Percentiles rank a stretch among this genome's conserved stretches.
phyloP scores from a whole-genome alignment of 2,113 vertebrate genomes.

The Herpailurus yagouaroundi region DNA sequence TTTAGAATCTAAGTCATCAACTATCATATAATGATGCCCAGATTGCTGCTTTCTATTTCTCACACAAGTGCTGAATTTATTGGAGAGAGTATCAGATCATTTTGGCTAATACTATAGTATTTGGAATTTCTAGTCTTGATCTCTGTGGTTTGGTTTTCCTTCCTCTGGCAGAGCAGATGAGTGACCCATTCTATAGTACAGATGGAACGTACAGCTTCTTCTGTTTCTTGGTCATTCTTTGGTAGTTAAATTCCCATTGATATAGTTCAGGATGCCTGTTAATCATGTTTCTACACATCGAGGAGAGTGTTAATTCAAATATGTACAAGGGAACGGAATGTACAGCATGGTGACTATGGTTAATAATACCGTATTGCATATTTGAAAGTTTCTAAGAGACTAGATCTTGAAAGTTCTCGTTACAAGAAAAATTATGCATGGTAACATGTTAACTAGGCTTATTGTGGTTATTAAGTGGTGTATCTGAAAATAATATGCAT shows the following conservation, averaged over 20 bases:
- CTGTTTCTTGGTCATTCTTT: constrained; percentile 11
- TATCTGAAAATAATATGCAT: background rate
- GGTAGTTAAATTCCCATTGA: constrained; percentile 7
- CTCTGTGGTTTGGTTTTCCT: constrained; percentile 27
- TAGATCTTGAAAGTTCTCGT: background rate
- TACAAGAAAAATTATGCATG: background rate
- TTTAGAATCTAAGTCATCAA: background rate
- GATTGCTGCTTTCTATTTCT: constrained; percentile 42
- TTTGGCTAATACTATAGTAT: constrained; percentile 10
- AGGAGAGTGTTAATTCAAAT: constrained; percentile 28
- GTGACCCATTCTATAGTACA: background rate
- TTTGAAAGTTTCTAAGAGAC: background rate
- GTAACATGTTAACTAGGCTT: background rate
- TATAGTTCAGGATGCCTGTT: background rate
- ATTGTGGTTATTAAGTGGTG: background rate
- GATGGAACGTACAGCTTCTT: background rate
- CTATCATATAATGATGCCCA: background rate
- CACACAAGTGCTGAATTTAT: background rate
- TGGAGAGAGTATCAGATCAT: background rate
- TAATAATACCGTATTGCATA: background rate
- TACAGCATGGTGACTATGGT: background rate
- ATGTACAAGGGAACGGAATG: background rate
- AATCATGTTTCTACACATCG: constrained; percentile 22
- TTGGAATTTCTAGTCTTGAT: constrained; percentile 19
- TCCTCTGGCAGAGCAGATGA: background rate